These are phyloP conservation scores for Ctena decussata DNA, from an alignment of 2,888 invertebrate species.

Conservation along the genomic window DNA sequence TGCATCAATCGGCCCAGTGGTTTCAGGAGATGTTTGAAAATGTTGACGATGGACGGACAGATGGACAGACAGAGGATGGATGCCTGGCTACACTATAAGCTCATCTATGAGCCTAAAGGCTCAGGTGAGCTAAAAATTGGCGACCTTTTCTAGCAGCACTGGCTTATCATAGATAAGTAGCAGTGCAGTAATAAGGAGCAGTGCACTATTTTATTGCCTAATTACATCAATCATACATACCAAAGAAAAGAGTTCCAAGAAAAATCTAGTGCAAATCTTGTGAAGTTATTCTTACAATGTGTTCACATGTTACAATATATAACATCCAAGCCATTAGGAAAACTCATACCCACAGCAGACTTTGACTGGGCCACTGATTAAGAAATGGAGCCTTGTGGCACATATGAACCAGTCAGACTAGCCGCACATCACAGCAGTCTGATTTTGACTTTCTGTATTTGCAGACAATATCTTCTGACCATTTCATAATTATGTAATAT, in stretches of 20 bases:
- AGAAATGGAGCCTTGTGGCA: neutral
- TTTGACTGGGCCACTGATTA: neutral
- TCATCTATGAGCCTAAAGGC: no score
- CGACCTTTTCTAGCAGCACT: neutral
- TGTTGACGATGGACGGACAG: no score
- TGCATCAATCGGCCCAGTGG: no score
- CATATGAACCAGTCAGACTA: no score
- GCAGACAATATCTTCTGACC: no score
- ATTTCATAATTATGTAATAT: no score
- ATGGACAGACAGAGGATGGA: no score
- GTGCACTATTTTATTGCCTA: constrained; percentile 10
- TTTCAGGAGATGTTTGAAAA: no score
- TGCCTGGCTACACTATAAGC: no score
- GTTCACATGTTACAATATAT: neutral
- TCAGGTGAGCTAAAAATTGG: no score
- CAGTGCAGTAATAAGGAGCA: neutral
- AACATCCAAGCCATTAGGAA: neutral
- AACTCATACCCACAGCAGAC: neutral
- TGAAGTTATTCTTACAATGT: constrained; percentile 8
- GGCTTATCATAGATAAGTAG: neutral
- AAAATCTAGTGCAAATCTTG: constrained; percentile 12
- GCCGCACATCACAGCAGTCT: no score
- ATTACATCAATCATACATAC: constrained; percentile 14
- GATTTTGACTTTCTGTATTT: no score
- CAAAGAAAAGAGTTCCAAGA: constrained; percentile 12